phyloP scores from a whole-genome alignment of 2,797 vertebrate species.

The Muraenolepis orangiensis region DNA sequence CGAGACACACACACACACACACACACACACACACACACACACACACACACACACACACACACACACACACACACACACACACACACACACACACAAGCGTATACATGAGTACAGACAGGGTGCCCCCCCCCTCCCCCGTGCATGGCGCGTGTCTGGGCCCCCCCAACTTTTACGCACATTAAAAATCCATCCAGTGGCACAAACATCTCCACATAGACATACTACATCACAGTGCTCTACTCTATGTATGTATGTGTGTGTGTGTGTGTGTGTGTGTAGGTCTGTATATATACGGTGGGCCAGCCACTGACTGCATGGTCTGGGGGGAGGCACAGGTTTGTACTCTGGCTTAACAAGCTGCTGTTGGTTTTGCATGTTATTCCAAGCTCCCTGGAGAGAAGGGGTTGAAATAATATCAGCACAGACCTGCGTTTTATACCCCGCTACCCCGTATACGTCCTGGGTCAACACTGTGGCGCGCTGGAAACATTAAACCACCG shows the following conservation, averaged over 20 bases:
- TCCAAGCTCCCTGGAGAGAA: conserved; percentile 66
- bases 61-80: too few species aligned
- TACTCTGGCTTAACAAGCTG: conserved; percentile 53
- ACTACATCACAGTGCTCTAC: conserved; percentile 5
- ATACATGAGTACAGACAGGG: too few species aligned
- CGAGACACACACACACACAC: conserved; percentile 23
- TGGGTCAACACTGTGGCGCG: conserved; percentile 68
- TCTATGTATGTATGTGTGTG: too few species aligned
- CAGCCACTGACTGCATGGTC: conserved; percentile 45
- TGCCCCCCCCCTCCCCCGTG: too few species aligned
- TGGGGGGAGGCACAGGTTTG: conserved; percentile 27
- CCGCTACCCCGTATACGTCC: conserved; percentile 44
- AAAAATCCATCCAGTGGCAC: neutral
- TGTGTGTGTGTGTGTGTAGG: too few species aligned
- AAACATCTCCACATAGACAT: neutral
- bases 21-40: too few species aligned
- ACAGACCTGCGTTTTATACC: conserved; percentile 70
- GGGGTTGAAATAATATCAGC: conserved; percentile 62
- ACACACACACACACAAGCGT: too few species aligned
- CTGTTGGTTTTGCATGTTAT: conserved; percentile 72
- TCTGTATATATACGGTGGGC: neutral
- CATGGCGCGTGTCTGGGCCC: neutral
- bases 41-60: too few species aligned
- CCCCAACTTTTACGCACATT: neutral
- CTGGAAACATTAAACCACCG: conserved; percentile 65